Evolutionary conservation across 1,140 invertebrate species (phyloP).

Genomic region (Tetramorium simillimum): DNA sequence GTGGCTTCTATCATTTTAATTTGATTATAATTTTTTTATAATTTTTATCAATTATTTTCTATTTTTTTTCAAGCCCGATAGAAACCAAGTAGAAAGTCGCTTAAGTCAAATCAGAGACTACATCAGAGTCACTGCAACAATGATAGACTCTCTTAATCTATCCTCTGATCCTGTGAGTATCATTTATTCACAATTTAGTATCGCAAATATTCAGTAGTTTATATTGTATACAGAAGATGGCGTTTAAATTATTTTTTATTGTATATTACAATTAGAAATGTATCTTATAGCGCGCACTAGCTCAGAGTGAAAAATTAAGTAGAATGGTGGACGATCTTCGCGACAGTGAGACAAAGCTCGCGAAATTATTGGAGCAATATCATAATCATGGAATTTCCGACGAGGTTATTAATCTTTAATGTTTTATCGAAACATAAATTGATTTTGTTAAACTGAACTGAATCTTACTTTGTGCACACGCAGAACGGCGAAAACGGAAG

Average conservation of each 20-base stretch:
- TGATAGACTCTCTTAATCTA: slow-evolving; percentile 87
- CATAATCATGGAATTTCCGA: slow-evolving; percentile 74
- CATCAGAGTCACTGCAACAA: slow-evolving; percentile 87
- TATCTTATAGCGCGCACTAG: slow-evolving; percentile 78
- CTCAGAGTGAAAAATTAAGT: slow-evolving; percentile 81
- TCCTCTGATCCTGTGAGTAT: slow-evolving; percentile 87
- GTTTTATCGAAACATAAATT: not conserved
- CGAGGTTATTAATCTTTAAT: slow-evolving; percentile 77
- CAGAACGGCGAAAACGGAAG: slow-evolving; percentile 76
- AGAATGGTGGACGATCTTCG: slow-evolving; percentile 84
- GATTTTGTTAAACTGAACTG: not conserved
- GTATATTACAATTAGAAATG: slow-evolving; percentile 38
- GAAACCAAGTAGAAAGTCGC: slow-evolving; percentile 86
- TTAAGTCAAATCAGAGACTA: slow-evolving; percentile 88
- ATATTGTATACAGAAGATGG: not conserved
- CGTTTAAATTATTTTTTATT: slow-evolving; percentile 25
- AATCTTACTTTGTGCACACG: slow-evolving; percentile 19
- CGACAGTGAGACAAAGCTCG: slow-evolving; percentile 83
- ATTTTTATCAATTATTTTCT: not conserved
- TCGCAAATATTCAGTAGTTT: not conserved
- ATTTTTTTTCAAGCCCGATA: slow-evolving; percentile 82
- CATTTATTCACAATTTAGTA: slow-evolving; percentile 1
- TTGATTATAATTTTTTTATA: not conserved
- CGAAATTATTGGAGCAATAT: slow-evolving; percentile 82
- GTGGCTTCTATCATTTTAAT: not conserved